These are phyloP conservation scores for Monomorium pharaonis DNA, from an alignment of 1,140 invertebrate genomes.

Conservation along the genomic window DNA sequence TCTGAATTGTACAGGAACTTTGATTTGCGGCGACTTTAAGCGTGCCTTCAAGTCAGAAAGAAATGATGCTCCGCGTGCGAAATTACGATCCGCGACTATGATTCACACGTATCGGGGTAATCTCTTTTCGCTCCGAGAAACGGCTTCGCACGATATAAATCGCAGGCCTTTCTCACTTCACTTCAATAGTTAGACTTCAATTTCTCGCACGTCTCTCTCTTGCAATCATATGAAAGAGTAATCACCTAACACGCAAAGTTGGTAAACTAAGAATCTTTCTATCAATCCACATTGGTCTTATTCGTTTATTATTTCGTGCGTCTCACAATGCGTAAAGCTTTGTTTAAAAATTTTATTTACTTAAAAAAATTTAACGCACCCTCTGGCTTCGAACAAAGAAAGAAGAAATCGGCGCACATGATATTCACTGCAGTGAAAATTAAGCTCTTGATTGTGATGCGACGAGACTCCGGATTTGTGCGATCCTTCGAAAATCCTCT, in stretches of 20 bases:
- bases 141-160: conserved; percentile 16
- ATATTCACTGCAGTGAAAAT: background rate
- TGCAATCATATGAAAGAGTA: background rate
- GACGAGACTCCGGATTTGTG: background rate
- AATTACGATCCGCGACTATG: background rate
- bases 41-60: background rate
- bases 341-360: background rate
- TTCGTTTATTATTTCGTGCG: background rate
- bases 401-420: background rate
- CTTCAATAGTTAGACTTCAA: background rate
- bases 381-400: background rate
- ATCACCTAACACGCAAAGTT: background rate
- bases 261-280: background rate
- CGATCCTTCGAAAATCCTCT: background rate
- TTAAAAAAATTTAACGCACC: background rate
- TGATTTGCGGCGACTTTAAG: background rate
- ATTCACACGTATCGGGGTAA: conserved; percentile 1
- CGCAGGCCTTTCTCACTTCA: conserved; percentile 18
- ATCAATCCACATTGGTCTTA: background rate
- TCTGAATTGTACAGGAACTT: background rate
- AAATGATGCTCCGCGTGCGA: background rate
- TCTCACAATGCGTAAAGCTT: no score
- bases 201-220: background rate
- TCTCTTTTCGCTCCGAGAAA: background rate
- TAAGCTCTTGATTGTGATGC: background rate